These are phyloP conservation scores for Corbicula japonica DNA, from an alignment of 2,888 invertebrate species.

Conservation along the genomic window DNA sequence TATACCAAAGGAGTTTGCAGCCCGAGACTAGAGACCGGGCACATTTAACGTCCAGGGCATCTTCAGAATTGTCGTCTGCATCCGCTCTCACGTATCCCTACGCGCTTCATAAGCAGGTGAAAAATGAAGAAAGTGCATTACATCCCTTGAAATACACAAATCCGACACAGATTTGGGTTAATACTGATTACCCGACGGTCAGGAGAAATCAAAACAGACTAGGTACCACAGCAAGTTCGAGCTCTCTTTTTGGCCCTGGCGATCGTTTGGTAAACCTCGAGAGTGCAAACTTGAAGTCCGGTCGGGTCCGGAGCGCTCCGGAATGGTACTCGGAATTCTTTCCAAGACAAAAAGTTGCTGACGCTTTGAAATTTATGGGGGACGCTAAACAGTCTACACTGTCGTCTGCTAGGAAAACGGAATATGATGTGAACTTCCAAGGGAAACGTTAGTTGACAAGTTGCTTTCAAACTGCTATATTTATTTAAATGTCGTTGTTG, in stretches of 20 bases:
- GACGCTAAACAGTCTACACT: slow-evolving; percentile 40
- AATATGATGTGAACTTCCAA: slow-evolving; percentile 59
- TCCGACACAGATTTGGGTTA: slow-evolving; percentile 41
- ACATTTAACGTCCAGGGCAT: not conserved
- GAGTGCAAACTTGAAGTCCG: not conserved
- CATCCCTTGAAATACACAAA: slow-evolving; percentile 43
- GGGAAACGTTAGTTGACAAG: slow-evolving; percentile 30
- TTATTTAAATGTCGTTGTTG: too few species aligned
- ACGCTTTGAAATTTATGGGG: slow-evolving; percentile 65
- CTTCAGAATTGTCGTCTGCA: slow-evolving; percentile 24
- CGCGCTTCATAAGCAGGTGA: slow-evolving; percentile 27
- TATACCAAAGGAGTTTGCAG: slow-evolving; percentile 73
- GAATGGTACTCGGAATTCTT: slow-evolving; percentile 60
- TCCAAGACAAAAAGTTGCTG: slow-evolving; percentile 56
- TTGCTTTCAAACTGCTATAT: too few species aligned
- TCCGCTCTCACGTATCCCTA: slow-evolving; percentile 35
- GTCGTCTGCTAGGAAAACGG: slow-evolving; percentile 33
- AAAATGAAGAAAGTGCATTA: slow-evolving; percentile 46
- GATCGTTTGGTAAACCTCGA: slow-evolving; percentile 1
- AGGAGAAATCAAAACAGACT: not conserved
- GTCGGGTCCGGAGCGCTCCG: slow-evolving; percentile 39
- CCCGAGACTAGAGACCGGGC: slow-evolving; percentile 15
- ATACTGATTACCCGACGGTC: slow-evolving; percentile 29
- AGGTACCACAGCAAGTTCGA: slow-evolving; percentile 10
- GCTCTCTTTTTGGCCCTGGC: not conserved